phyloP scores from a whole-genome alignment of 2,888 invertebrate genomes.

The Lasioglossum malachurum region DNA sequence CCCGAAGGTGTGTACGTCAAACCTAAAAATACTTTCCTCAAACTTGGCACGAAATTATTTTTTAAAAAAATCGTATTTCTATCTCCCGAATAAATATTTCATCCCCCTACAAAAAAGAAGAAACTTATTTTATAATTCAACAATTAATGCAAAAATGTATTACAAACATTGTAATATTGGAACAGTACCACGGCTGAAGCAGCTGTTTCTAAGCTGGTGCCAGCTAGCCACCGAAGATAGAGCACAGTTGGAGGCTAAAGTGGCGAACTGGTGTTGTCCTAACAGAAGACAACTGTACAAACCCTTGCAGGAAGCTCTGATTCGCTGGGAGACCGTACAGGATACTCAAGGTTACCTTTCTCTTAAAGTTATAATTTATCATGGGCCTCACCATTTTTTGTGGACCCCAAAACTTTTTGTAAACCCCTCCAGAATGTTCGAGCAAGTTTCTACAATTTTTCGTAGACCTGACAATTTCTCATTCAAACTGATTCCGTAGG shows the following conservation, averaged over 20 bases:
- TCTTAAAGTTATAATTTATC: not conserved
- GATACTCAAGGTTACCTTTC: slow-evolving; percentile 68
- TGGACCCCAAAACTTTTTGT: not conserved
- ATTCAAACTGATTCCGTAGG: too few relatives aligned
- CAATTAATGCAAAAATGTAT: not conserved
- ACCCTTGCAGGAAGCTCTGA: slow-evolving; percentile 68
- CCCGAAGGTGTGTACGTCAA: slow-evolving; percentile 65
- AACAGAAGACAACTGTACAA: slow-evolving; percentile 67
- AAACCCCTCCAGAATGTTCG: not conserved
- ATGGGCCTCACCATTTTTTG: not conserved
- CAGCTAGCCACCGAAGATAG: slow-evolving; percentile 64
- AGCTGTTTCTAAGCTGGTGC: slow-evolving; percentile 69
- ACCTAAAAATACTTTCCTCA: not conserved
- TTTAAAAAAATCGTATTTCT: not conserved
- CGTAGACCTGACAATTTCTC: too few relatives aligned
- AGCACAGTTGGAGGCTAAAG: slow-evolving; percentile 61
- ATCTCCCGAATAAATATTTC: not conserved
- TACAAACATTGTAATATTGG: not conserved
- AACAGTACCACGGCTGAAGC: slow-evolving; percentile 69
- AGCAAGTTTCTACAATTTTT: too few relatives aligned
- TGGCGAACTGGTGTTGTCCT: slow-evolving; percentile 57
- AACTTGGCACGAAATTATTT: not conserved
- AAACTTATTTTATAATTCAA: not conserved
- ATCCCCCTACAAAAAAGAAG: not conserved
- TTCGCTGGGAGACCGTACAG: slow-evolving; percentile 72